These are phyloP conservation scores for Hylaeus volcanicus DNA, from an alignment of 1,140 invertebrate species.

Conservation along the genomic window DNA sequence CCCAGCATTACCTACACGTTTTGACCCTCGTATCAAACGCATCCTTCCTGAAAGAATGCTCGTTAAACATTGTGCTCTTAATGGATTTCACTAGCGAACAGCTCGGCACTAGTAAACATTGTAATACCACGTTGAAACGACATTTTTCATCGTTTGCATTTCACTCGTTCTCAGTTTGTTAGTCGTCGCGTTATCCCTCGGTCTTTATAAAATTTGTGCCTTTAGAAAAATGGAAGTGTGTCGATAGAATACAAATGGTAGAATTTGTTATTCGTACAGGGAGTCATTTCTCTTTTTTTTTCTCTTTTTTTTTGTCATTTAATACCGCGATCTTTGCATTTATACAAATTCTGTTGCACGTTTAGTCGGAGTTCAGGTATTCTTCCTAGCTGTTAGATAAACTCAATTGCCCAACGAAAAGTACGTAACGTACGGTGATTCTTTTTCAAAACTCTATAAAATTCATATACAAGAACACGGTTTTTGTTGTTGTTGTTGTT, in stretches of 20 bases:
- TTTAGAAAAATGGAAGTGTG: constrained; percentile 63
- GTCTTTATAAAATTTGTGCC: constrained; percentile 65
- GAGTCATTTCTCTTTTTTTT: constrained; percentile 43
- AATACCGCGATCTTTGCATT: constrained; percentile 34
- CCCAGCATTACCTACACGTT: background rate
- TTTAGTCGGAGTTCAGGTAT: constrained; percentile 8
- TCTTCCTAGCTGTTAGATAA: constrained; percentile 29
- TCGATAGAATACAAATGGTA: constrained; percentile 61
- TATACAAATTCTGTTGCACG: constrained; percentile 48
- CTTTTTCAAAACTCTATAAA: constrained; percentile 35
- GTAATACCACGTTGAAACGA: constrained; percentile 44
- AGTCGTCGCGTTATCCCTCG: constrained; percentile 37
- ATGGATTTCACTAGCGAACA: constrained; percentile 46
- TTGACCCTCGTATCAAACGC: constrained; percentile 13
- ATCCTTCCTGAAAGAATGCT: constrained; percentile 33
- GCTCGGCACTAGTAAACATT: constrained; percentile 17
- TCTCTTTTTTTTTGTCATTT: constrained; percentile 25
- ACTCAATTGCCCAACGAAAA: constrained; percentile 27
- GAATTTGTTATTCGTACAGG: constrained; percentile 46
- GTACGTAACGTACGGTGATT: background rate
- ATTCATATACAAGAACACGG: constrained; percentile 27
- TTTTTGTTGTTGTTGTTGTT: constrained; percentile 7
- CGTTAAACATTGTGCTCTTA: constrained; percentile 46
- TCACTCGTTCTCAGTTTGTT: constrained; percentile 7
- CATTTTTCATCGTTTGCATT: constrained; percentile 19